phyloP scores from a whole-genome alignment of 35 echinoderm and acorn worm species.

The Diadema setosum region DNA sequence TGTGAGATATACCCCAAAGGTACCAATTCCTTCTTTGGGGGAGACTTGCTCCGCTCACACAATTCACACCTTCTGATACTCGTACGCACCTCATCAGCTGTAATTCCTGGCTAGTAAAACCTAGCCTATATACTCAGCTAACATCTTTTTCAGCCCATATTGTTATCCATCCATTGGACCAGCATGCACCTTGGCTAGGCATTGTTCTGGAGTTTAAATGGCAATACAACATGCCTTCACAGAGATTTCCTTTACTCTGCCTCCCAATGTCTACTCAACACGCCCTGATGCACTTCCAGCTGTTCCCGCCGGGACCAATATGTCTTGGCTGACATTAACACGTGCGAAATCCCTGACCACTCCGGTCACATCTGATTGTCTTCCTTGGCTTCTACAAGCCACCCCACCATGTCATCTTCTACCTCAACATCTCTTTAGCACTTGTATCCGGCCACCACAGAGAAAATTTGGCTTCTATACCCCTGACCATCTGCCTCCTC shows the following conservation, averaged over 20 bases:
- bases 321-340: not conserved
- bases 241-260: not conserved
- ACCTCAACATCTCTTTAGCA: too few relatives aligned
- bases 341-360: not conserved
- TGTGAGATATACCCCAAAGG: too few relatives aligned
- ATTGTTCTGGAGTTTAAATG: too few relatives aligned
- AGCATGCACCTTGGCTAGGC: too few relatives aligned
- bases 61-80: not conserved
- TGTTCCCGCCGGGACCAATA: too few relatives aligned
- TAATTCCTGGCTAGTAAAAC: not conserved
- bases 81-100: not conserved
- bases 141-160: too few relatives aligned
- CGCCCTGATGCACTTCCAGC: not conserved
- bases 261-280: not conserved
- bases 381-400: not conserved
- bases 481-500: too few relatives aligned
- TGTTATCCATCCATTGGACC: too few relatives aligned
- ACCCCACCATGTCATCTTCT: too few relatives aligned
- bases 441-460: too few relatives aligned
- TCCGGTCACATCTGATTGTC: not conserved
- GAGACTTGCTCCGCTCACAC: slow-evolving; percentile 3
- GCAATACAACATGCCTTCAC: slow-evolving; percentile 7
- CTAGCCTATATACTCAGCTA: too few relatives aligned
- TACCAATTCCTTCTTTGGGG: not conserved
- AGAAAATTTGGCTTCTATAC: too few relatives aligned